These are phyloP conservation scores for Furnarius figulus DNA, from an alignment of 2,113 vertebrate genomes.

Conservation along the genomic window DNA sequence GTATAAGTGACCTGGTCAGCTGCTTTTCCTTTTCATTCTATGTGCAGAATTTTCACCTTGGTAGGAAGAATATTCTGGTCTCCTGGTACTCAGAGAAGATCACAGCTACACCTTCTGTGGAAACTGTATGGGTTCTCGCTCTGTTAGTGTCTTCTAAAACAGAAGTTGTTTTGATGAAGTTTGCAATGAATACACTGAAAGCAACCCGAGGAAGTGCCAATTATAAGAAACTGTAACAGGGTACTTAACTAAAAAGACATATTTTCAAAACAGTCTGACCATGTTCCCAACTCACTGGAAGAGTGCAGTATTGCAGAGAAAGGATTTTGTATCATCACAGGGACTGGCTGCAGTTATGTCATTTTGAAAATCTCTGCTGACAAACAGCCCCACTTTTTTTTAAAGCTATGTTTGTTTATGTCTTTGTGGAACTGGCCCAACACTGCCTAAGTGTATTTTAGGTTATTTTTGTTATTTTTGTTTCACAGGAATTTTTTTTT, in stretches of 20 bases:
- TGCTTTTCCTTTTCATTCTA: not conserved
- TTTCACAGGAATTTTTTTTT: not conserved
- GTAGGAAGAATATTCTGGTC: not conserved
- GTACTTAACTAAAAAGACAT: not conserved
- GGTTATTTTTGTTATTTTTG: not conserved
- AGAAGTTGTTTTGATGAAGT: not conserved
- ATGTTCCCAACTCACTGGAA: not conserved
- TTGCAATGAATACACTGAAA: not conserved
- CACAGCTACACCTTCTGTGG: not conserved
- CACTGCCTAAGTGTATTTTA: not conserved
- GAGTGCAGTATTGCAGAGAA: not conserved
- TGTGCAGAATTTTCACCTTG: not conserved
- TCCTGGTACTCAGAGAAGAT: not conserved
- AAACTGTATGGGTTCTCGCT: not conserved
- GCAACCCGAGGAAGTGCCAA: not conserved
- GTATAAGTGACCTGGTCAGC: not conserved
- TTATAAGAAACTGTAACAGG: not conserved
- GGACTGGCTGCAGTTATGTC: not conserved
- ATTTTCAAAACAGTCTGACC: not conserved
- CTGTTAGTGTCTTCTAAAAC: not conserved
- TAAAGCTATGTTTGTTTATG: not conserved
- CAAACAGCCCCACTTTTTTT: slow-evolving; percentile 3
- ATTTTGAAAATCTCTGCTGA: not conserved
- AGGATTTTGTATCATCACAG: not conserved
- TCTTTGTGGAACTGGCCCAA: not conserved